phyloP scores from a whole-genome alignment of 2,888 invertebrate genomes.

The Hypsopygia costalis region DNA sequence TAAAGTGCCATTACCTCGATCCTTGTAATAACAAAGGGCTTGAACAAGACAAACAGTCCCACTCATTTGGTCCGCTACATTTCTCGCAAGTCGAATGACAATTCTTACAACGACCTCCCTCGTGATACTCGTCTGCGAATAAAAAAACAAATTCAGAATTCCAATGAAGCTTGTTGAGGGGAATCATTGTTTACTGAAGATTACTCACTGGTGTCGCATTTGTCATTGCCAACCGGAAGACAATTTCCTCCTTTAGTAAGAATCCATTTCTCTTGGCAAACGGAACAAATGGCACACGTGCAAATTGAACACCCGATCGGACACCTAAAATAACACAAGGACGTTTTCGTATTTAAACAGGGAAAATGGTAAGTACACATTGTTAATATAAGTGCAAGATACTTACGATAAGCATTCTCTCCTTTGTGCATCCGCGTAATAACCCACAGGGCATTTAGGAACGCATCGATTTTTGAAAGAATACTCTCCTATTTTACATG shows the following conservation, averaged over 20 bases:
- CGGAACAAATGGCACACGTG: conserved; percentile 85
- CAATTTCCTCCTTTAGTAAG: conserved; percentile 88
- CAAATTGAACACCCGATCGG: conserved; percentile 89
- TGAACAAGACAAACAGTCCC: conserved; percentile 88
- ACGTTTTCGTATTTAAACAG: conserved; percentile 10
- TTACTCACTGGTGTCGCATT: conserved; percentile 87
- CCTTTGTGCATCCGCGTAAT: conserved; percentile 87
- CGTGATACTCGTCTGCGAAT: conserved; percentile 86
- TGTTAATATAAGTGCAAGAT: conserved; percentile 20
- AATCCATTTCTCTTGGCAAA: conserved; percentile 88
- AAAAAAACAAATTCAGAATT: conserved; percentile 32
- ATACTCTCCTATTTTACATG: conserved; percentile 87
- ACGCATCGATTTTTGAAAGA: conserved; percentile 87
- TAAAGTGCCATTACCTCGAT: conserved; percentile 59
- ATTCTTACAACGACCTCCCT: conserved; percentile 87
- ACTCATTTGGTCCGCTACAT: conserved; percentile 89
- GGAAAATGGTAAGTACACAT: conserved; percentile 17
- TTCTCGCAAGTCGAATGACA: conserved; percentile 92
- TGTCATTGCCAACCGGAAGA: conserved; percentile 86
- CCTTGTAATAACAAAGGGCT: conserved; percentile 87
- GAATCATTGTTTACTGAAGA: conserved; percentile 29
- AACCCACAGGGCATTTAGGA: conserved; percentile 86
- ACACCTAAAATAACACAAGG: conserved; percentile 71
- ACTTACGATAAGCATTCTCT: conserved; percentile 86
- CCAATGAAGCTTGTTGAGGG: conserved; percentile 23